A percentile compares a stretch with the other conserved stretches of the same genome.
phyloP scores from a whole-genome alignment of 37 sponge, comb jelly and placozoan species.

The Dysidea cf. avara region DNA sequence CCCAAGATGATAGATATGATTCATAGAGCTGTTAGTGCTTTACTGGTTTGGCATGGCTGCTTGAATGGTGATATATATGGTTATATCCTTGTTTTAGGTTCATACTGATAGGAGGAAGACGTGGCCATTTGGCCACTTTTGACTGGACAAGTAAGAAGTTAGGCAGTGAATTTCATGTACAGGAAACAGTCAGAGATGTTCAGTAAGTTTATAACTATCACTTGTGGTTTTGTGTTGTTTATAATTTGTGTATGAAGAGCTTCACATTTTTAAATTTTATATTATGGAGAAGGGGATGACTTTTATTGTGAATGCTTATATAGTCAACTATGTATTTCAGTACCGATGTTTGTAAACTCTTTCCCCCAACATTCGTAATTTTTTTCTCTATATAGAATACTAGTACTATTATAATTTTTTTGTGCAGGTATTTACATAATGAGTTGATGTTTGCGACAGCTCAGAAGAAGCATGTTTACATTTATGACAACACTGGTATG shows the following conservation, averaged over 20 bases:
- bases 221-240: not conserved
- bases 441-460: conserved; percentile 98
- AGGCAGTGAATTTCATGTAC: conserved; percentile 91
- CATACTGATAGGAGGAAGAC: conserved; percentile 86
- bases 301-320: not conserved
- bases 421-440: conserved; percentile 85
- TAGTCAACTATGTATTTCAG: too few species aligned
- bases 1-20: too few species aligned
- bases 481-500: conserved; percentile 90
- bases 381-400: not conserved
- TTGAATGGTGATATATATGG: too few species aligned
- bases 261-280: too few species aligned
- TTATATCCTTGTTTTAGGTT: conserved; percentile 42
- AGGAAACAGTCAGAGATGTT: conserved; percentile 86
- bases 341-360: not conserved
- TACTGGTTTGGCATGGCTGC: too few species aligned
- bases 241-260: not conserved
- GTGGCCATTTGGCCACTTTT: conserved; percentile 93
- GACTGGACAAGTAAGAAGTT: conserved; percentile 86
- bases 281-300: not conserved
- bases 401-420: not conserved
- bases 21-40: too few species aligned
- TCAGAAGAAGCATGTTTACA: conserved; percentile 91
- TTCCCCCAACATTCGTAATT: too few species aligned
- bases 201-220: conserved; percentile 50